These are phyloP conservation scores for Drymodes brunneopygia DNA, from an alignment of 2,113 vertebrate genomes.

Conservation along the genomic window DNA sequence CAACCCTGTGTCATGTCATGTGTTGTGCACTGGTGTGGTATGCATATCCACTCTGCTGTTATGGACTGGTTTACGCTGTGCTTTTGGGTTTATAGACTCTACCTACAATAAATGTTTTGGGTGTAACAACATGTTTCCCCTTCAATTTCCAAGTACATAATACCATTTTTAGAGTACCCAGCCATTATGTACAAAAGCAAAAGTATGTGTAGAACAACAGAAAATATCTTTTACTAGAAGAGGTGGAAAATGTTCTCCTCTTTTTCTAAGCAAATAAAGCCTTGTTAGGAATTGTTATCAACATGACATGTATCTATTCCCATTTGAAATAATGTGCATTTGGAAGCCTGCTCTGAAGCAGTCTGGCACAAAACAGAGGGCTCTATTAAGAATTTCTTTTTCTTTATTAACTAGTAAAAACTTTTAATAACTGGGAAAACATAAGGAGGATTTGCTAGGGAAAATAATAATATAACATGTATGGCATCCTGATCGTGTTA, in stretches of 20 bases:
- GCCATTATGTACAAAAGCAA: not conserved
- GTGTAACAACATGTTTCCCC: not conserved
- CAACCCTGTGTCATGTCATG: fast-evolving
- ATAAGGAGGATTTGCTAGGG: not conserved
- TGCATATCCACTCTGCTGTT: not conserved
- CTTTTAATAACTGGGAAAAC: not conserved
- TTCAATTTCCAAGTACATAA: not conserved
- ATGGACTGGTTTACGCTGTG: not conserved
- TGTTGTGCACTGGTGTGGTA: not conserved
- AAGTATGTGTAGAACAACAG: not conserved
- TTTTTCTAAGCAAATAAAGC: not conserved
- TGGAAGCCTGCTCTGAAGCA: not conserved
- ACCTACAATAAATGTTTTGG: not conserved
- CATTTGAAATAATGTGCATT: not conserved
- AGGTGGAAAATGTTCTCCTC: not conserved
- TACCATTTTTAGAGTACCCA: not conserved
- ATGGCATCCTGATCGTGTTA: not conserved
- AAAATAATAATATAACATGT: not conserved
- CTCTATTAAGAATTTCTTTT: not conserved
- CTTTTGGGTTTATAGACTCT: not conserved
- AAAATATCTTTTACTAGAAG: not conserved
- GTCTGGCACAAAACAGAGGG: not conserved
- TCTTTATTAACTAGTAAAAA: not conserved
- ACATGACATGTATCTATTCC: not conserved
- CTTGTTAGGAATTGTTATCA: not conserved